Conservation (phyloP, 1,140 invertebrate species). For the Drosophila quadrilineata region DNA sequence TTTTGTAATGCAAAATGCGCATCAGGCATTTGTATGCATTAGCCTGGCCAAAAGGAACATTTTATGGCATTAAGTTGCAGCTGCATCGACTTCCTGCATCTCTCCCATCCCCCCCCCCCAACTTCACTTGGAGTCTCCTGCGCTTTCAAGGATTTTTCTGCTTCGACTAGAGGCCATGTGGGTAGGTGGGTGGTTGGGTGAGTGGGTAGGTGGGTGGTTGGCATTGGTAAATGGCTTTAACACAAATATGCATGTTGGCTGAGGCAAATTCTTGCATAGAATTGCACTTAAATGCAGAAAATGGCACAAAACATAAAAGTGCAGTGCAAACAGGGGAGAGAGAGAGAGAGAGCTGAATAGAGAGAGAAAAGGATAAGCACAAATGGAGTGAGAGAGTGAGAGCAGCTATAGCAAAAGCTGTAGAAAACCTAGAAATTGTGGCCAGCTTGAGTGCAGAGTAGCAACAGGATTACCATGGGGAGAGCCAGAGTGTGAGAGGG, state of each 20-base stretch:
- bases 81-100: too few relatives aligned
- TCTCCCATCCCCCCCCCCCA: not conserved
- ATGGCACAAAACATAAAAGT: conserved; percentile 60
- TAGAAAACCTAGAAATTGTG: conserved; percentile 61
- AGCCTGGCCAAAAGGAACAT: conserved; percentile 75
- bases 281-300: conserved; percentile 79
- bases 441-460: conserved; percentile 24
- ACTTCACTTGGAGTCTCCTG: not conserved
- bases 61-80: conserved; percentile 60
- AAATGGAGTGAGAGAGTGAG: not conserved
- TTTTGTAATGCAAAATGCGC: conserved; percentile 74
- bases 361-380: conserved; percentile 25
- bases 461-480: too few relatives aligned
- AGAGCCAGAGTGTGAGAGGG: too few relatives aligned
- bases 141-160: too few relatives aligned
- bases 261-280: conserved; percentile 70
- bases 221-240: conserved; percentile 65
- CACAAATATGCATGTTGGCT: conserved; percentile 76
- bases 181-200: not conserved
- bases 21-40: conserved; percentile 78
- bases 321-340: conserved; percentile 21
- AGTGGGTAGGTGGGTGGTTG: conserved; percentile 11
- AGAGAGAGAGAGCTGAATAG: too few relatives aligned
- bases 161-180: too few relatives aligned
- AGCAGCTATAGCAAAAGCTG: conserved; percentile 1